Base-by-base conservation (phyloP, 2,888 invertebrate genomes). In the Flabesymbios commensalis region DNA sequence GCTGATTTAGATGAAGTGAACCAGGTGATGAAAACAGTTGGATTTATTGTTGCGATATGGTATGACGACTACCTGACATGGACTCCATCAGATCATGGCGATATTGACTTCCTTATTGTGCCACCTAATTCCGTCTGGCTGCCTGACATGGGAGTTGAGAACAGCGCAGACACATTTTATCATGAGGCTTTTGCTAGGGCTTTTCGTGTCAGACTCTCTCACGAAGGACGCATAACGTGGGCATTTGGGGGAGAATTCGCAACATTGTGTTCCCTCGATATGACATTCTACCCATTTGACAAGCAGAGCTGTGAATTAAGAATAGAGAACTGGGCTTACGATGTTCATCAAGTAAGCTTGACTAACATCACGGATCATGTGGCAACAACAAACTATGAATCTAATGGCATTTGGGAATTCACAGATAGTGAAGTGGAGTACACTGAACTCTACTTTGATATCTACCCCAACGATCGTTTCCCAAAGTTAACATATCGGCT, bases 281-380 rank as follows among this genome's bases (percentile, higher is more conserved):
- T 60, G 55, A 60, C 54, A 3, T 55, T 28, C 47, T 60, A 51
- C 48, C 60, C 60, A 17, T 60, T 60, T 29, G 60, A 60, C 48
- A 17, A 5, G 1, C 60, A 60, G 39, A 2, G 22, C 10, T 60
- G 60, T 54, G 36, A 55, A 7, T 26, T 60, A 3, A 19, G n/a
- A 2, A 39, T 60, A 26, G 53, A 39, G 31, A 54, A 47, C 48
- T 60, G 60, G 60, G 47, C 53, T 28, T 53, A 60, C 47, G 41
- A 33, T 5, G 41, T 43, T 26, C 17, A 42, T 26, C 48, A 60
- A 48, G 42, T 57, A 17, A 17, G 5, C 31, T 5, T 29, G 4
- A 28, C n/a, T n/a, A 52, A 14, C 3, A 10, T 5, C 7, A 24
- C 19, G 5, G 51, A 28, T 28, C 7, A 24, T 17, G 24, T 45